A percentile compares a stretch with the other conserved stretches of the same genome.
These are phyloP conservation scores for Oscheius sp. DNA, from an alignment of 2,888 invertebrate species.

Conservation along the genomic window DNA sequence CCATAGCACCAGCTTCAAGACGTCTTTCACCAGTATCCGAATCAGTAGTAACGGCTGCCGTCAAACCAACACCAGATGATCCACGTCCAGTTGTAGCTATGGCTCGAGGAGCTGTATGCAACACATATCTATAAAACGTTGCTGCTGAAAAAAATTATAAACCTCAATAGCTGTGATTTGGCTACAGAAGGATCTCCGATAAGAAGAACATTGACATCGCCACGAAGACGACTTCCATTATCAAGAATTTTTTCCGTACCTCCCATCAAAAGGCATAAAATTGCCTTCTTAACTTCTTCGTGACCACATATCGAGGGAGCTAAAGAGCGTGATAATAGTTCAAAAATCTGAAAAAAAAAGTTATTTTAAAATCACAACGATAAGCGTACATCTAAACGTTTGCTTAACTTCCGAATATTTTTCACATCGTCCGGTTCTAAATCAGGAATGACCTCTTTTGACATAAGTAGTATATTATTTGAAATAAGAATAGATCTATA, in stretches of 20 bases:
- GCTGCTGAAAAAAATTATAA: background rate
- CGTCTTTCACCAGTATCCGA: constrained; percentile 79
- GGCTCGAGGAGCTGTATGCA: constrained; percentile 92
- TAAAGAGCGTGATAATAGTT: constrained; percentile 86
- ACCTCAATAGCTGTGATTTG: constrained; percentile 84
- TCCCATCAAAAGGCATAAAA: constrained; percentile 90
- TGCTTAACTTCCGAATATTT: constrained; percentile 83
- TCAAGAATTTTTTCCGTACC: constrained; percentile 87
- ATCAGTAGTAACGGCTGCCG: constrained; percentile 96
- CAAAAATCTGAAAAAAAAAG: constrained; percentile 77
- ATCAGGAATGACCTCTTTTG: constrained; percentile 80
- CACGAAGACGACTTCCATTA: constrained; percentile 90
- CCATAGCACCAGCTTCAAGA: constrained; percentile 93
- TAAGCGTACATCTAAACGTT: constrained; percentile 54
- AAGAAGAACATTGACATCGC: constrained; percentile 87
- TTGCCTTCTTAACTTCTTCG: constrained; percentile 92
- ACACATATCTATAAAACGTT: constrained; percentile 79
- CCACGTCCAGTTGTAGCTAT: constrained; percentile 97
- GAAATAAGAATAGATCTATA: constrained; percentile 89
- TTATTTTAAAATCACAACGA: background rate
- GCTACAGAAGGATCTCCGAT: constrained; percentile 99
- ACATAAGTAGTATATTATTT: constrained; percentile 87
- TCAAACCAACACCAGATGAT: constrained; percentile 96
- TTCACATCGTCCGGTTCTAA: constrained; percentile 88
- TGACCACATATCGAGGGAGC: constrained; percentile 98